These are phyloP conservation scores for Drymodes brunneopygia DNA, from an alignment of 2,113 vertebrate species.

Conservation along the genomic window DNA sequence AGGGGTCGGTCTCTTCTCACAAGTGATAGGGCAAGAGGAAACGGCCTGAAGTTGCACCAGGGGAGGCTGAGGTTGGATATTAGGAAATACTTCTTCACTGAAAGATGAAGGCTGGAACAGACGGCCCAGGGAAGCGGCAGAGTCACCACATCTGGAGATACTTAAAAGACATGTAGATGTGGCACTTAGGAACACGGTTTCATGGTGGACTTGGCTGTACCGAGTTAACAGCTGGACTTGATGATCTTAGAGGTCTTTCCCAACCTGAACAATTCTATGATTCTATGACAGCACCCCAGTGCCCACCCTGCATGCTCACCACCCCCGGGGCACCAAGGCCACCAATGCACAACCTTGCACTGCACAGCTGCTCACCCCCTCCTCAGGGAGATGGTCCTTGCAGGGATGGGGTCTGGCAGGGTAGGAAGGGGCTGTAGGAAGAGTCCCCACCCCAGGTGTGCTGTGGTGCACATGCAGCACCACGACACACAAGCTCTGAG, in stretches of 20 bases:
- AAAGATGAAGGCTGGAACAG: not conserved
- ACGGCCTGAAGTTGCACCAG: not conserved
- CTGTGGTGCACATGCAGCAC: rapidly evolving
- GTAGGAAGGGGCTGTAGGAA: not conserved
- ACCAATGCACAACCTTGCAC: rapidly evolving
- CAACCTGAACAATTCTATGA: not conserved
- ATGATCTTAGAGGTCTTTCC: not conserved
- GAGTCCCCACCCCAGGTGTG: not conserved
- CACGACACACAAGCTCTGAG: rapidly evolving
- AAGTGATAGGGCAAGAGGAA: not conserved
- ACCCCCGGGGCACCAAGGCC: rapidly evolving
- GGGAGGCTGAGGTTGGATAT: not conserved
- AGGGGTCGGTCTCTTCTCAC: not conserved
- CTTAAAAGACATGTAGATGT: not conserved
- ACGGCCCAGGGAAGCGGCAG: not conserved
- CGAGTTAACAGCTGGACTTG: not conserved
- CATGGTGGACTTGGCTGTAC: not conserved
- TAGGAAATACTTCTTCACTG: not conserved
- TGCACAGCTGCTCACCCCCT: not conserved
- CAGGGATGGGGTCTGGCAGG: not conserved
- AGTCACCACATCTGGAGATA: not conserved
- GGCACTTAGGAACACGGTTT: not conserved
- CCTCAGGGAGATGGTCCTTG: not conserved
- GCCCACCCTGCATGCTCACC: rapidly evolving
- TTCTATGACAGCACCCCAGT: too few relatives aligned